Evolutionary conservation across 2,888 invertebrate species (phyloP), one percentile per base, ranked within the genome.

Genomic region (Oscheius onirici): DNA sequence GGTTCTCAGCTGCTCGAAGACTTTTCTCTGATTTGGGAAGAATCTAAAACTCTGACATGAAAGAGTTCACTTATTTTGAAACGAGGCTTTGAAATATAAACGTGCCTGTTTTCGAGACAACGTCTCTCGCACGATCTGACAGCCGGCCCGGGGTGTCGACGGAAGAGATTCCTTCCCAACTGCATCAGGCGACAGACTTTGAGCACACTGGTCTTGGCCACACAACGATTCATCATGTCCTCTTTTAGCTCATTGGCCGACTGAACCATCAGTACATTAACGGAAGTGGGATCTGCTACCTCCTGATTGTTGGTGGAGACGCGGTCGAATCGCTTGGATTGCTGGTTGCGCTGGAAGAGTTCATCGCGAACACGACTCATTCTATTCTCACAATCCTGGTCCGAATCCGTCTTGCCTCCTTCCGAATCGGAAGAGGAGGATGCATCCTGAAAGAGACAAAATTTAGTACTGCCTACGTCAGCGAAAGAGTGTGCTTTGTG

Each of bases 11-110:
- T 73, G 72, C 43, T 74, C 80, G 51, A 85, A 74, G 5, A 72
- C 67, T 52, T 77, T 71, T 44, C 77, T 69, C 10, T 69, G 67
- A 66, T 86, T 86, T 24, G 86, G 84, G 34, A 83, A 63, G 51
- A 75, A 82, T 3, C 81, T 75, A 20, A 40, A 66, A 6, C 8
- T 34, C 34, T n/a, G n/a, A n/a, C n/a, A n/a, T n/a, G n/a, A n/a
- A n/a, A n/a, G n/a, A n/a, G n/a, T n/a, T n/a, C n/a, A n/a, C n/a
- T n/a, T n/a, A n/a, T n/a, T n/a, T n/a, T n/a, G n/a, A n/a, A n/a
- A n/a, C n/a, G n/a, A n/a, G n/a, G n/a, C n/a, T n/a, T n/a, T n/a
- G n/a, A n/a, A n/a, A n/a, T n/a, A n/a, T n/a, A n/a, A n/a, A 15
- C 13, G 2, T 24, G 46, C 63, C 63, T 63, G 28, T 63, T 63